Evolutionary conservation across 2,797 vertebrate species (phyloP).

Genomic region (Myotis vivesi): DNA sequence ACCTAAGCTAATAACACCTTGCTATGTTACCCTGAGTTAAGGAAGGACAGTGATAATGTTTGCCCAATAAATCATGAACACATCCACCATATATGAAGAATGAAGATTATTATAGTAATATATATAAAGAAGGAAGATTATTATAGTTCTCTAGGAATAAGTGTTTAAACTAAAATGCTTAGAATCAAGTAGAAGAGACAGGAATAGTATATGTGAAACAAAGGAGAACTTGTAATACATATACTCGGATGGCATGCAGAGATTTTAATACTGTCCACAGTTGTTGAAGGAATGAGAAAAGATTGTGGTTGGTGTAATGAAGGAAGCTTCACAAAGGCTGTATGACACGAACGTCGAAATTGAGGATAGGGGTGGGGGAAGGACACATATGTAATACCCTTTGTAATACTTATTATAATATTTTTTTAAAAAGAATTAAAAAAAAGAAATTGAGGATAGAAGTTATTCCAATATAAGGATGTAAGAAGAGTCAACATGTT

Average conservation of each 20-base stretch:
- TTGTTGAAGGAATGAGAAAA: background rate
- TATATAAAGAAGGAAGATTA: background rate
- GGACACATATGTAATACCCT: too few relatives aligned
- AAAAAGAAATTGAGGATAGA: background rate
- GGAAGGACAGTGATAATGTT: background rate
- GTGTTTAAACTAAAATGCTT: background rate
- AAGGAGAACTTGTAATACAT: background rate
- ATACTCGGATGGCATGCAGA: background rate
- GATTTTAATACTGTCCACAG: background rate
- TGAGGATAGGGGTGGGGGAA: too few relatives aligned
- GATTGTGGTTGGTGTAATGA: background rate
- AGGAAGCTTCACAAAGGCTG: background rate
- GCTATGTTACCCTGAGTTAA: background rate
- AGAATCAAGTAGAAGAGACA: background rate
- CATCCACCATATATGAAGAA: background rate
- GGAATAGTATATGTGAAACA: background rate
- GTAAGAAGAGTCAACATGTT: background rate
- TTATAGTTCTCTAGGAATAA: background rate
- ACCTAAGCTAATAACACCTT: background rate
- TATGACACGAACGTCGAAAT: background rate
- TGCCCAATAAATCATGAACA: background rate
- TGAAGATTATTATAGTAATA: background rate
- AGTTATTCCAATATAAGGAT: background rate
- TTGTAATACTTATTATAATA: too few relatives aligned
- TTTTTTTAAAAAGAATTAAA: too few relatives aligned